Conservation (phyloP, 2,888 invertebrate genomes). For the Timandra comae region DNA sequence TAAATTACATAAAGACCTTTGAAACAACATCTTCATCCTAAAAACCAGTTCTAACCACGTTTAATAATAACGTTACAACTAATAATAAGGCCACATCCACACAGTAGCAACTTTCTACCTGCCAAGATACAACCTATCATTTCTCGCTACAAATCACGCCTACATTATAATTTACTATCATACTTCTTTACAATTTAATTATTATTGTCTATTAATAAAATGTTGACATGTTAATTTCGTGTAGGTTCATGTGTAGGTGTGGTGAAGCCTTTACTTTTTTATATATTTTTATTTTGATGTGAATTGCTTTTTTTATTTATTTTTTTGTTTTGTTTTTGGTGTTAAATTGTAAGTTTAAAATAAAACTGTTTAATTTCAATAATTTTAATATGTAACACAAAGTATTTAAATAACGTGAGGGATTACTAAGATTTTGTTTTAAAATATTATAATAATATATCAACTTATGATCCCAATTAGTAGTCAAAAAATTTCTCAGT, state of each 20-base stretch:
- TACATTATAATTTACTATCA: conserved; percentile 19
- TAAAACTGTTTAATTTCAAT: no score
- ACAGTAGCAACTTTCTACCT: conserved; percentile 21
- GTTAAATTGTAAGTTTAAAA: conserved; percentile 2
- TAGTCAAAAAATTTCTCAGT: no score
- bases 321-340: conserved; percentile 1
- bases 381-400: no score
- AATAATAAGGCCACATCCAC: conserved; percentile 9
- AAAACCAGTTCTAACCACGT: conserved; percentile 1
- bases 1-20: no score
- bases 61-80: conserved; percentile 1
- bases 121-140: conserved; percentile 19
- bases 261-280: conserved; percentile 4
- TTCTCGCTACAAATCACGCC: conserved; percentile 25
- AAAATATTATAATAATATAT: no score
- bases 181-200: conserved; percentile 28
- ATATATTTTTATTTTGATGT: no score
- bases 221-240: conserved; percentile 39
- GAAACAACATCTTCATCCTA: no score
- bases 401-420: no score
- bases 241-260: conserved; percentile 31
- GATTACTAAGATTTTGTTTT: no score
- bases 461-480: no score
- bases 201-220: conserved; percentile 42
- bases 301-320: no score